Evolutionary conservation across 2,797 vertebrate genomes (phyloP).

Genomic region (Rhynchonycteris naso): DNA sequence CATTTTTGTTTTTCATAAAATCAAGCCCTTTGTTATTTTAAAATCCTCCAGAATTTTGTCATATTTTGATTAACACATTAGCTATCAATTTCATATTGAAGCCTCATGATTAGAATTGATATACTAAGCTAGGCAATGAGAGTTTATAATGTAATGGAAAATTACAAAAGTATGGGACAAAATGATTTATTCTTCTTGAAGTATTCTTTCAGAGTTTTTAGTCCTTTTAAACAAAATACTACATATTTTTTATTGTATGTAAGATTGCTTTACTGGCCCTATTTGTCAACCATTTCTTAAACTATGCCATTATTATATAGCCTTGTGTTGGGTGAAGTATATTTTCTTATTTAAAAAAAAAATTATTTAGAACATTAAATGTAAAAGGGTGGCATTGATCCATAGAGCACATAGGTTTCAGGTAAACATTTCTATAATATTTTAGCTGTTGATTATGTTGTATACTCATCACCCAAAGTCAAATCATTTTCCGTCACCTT

Average conservation of each 20-base stretch:
- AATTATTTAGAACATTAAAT: too few species aligned
- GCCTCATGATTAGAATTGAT: background rate
- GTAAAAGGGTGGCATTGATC: too few species aligned
- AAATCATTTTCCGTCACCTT: too few species aligned
- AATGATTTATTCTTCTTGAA: slow-evolving; percentile 5
- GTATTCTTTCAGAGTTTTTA: slow-evolving; percentile 15
- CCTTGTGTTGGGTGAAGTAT: background rate
- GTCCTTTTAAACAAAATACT: slow-evolving; percentile 17
- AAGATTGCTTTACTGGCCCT: background rate
- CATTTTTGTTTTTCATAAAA: slow-evolving; percentile 16
- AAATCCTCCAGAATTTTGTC: background rate
- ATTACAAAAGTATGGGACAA: slow-evolving; percentile 26
- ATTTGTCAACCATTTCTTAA: background rate
- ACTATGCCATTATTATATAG: background rate
- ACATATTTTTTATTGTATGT: background rate
- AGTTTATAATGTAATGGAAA: background rate
- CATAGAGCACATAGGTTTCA: too few species aligned
- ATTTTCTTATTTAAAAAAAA: too few species aligned
- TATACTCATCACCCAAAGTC: too few species aligned
- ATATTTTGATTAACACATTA: slow-evolving; percentile 20
- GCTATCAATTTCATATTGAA: background rate
- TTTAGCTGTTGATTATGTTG: too few species aligned
- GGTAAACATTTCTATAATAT: too few species aligned
- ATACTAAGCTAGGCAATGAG: background rate
- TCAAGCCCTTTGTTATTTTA: background rate